Conservation (phyloP, 1,140 invertebrate species). For the Lepeophtheirus salmonis region DNA sequence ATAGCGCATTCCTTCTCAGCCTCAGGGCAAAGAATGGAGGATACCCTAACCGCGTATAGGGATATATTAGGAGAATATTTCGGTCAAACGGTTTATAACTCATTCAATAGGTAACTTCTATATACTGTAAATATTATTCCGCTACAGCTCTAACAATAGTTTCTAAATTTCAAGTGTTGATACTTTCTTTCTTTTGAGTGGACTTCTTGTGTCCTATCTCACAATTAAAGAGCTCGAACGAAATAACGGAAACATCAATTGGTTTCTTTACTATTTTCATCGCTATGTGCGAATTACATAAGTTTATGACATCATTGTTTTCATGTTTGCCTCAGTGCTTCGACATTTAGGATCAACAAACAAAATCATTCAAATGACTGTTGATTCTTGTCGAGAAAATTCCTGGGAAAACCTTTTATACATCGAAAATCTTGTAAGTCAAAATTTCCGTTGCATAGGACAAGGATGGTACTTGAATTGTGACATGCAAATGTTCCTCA, state of each 20-base stretch:
- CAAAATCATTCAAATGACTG: background rate
- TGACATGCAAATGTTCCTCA: slow-evolving; percentile 10
- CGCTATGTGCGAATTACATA: slow-evolving; percentile 29
- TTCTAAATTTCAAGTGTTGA: slow-evolving; percentile 30
- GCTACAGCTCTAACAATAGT: background rate
- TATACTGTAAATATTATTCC: background rate
- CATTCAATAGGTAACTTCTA: background rate
- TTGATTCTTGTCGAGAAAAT: background rate
- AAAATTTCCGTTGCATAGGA: background rate
- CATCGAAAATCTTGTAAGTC: background rate
- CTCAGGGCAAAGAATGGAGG: background rate
- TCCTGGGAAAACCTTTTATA: slow-evolving; percentile 4
- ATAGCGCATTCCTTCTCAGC: background rate
- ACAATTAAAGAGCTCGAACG: slow-evolving; percentile 31
- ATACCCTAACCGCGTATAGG: background rate
- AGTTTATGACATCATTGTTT: background rate
- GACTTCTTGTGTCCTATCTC: slow-evolving; percentile 36
- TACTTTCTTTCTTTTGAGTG: slow-evolving; percentile 42
- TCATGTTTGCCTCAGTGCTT: background rate
- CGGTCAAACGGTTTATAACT: background rate
- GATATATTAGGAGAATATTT: background rate
- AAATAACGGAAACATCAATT: slow-evolving; percentile 27
- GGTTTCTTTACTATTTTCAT: slow-evolving; percentile 30
- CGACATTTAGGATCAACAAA: background rate
- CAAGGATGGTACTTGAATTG: background rate